Percentiles rank a stretch among this genome's conserved stretches.
Conservation (phyloP, 2,888 invertebrate genomes). For the Trichogramma dendrolimi region DNA sequence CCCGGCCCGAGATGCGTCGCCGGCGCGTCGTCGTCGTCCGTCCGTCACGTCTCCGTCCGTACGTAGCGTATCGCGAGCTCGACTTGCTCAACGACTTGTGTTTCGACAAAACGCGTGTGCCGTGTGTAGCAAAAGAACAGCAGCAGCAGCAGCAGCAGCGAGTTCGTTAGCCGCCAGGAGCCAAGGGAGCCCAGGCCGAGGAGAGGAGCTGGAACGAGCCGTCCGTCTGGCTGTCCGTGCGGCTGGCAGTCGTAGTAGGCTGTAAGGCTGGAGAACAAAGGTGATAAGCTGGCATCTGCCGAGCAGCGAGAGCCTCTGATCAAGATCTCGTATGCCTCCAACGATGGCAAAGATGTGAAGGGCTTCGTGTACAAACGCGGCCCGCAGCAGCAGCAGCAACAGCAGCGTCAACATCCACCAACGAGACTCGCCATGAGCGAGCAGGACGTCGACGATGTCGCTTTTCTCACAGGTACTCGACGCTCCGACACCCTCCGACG, state of each 20-base stretch:
- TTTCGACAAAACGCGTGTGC: too few relatives aligned
- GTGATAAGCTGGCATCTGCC: slow-evolving; percentile 32
- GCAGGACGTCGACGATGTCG: slow-evolving; percentile 88
- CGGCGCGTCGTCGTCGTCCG: too few relatives aligned
- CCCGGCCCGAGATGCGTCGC: too few relatives aligned
- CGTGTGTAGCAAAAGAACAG: too few relatives aligned
- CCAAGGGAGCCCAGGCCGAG: slow-evolving; percentile 13
- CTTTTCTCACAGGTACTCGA: slow-evolving; percentile 77
- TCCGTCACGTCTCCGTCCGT: too few relatives aligned
- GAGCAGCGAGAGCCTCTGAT: slow-evolving; percentile 50
- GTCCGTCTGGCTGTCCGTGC: background rate
- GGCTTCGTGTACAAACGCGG: slow-evolving; percentile 48
- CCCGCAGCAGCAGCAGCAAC: slow-evolving; percentile 20
- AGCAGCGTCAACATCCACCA: slow-evolving; percentile 36
- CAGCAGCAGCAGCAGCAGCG: too few relatives aligned
- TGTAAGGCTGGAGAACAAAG: too few relatives aligned
- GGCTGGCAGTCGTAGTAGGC: background rate
- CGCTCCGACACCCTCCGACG: too few relatives aligned
- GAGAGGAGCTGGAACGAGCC: slow-evolving; percentile 6
- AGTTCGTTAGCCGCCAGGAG: too few relatives aligned
- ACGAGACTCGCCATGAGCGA: slow-evolving; percentile 68
- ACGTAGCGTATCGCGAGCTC: too few relatives aligned
- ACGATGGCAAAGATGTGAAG: slow-evolving; percentile 46
- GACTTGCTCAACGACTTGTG: too few relatives aligned
- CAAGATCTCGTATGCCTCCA: slow-evolving; percentile 50